Evolutionary conservation across 2,888 invertebrate genomes (phyloP), one percentile per base, ranked within the genome.

Genomic region (Hypselothyrea guttata): DNA sequence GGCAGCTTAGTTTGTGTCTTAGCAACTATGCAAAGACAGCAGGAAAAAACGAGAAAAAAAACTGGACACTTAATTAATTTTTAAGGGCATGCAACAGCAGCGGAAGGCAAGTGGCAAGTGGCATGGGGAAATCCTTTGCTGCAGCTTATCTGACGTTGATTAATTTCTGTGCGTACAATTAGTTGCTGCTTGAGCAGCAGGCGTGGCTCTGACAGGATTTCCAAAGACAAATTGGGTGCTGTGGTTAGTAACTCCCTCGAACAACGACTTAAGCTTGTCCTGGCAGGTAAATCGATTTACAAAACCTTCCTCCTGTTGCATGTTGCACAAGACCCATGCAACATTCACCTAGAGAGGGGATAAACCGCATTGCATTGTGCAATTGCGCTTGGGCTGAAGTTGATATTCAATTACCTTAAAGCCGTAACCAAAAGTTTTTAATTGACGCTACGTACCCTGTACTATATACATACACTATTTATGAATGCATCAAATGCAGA

Each of bases 31-130:
- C 30, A 22, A 18, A 13, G 34, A 41, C 18, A 30, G 28, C 35
- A 49, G 40, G 27, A 48, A 45, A 30, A 47, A 37, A 4, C 31
- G 31, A 8, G 2, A 22, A 48, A 8, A 8, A 18, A 18, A 4
- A 18, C n/a, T 7, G 11, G 31, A 52, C 52, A 53, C 70, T 76
- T 84, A 81, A 76, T 76, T 84, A 84, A 81, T 76, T 84, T 81
- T 62, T 61, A 76, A 73, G 74, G 74, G 16, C 73, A 59, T 71
- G 22, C 22, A 58, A 59, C 56, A 62, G 44, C 44, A 46, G 56
- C 53, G 38, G 28, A 71, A 54, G 38, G 9, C 71, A 49, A 58
- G 38, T 47, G 52, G 27, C 13, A 38, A 38, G 37, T 18, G 16
- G 16, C 37, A 75, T 51, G 48, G 71, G 8, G 41, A 35, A 45